Percentiles rank a stretch among this genome's conserved stretches.
phyloP scores from a whole-genome alignment of 2,113 vertebrate species.

The Cololabis saira region DNA sequence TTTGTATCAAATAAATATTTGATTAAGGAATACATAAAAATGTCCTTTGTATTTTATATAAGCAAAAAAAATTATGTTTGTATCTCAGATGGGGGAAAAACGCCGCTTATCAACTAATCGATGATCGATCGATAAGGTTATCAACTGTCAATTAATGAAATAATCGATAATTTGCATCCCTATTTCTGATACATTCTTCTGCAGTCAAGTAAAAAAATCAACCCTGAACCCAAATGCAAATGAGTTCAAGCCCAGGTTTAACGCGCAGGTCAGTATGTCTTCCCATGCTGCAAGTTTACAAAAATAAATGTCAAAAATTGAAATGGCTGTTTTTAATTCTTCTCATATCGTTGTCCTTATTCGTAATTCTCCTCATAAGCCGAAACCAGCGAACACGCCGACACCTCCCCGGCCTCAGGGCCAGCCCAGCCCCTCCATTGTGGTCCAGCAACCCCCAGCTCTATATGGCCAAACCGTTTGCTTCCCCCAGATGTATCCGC shows the following conservation, averaged over 20 bases:
- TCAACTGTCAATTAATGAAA: no score
- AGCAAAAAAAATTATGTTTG: no score
- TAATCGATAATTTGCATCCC: no score
- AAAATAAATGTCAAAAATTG: not conserved
- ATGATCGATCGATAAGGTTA: no score
- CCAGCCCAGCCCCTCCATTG: slow-evolving; percentile 96
- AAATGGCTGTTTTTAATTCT: not conserved
- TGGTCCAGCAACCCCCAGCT: slow-evolving; percentile 93
- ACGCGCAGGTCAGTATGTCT: slow-evolving; percentile 86
- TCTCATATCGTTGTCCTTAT: not conserved
- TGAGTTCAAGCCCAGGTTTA: slow-evolving; percentile 97
- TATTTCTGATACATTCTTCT: slow-evolving; percentile 49
- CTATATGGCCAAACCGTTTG: slow-evolving; percentile 95
- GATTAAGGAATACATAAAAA: no score
- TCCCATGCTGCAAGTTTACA: not conserved
- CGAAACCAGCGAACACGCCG: slow-evolving; percentile 96
- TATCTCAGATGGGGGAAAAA: no score
- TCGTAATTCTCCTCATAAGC: slow-evolving; percentile 72
- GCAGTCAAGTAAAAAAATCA: slow-evolving; percentile 97
- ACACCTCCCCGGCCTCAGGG: slow-evolving; percentile 96
- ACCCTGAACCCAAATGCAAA: slow-evolving; percentile 98
- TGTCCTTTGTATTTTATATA: no score
- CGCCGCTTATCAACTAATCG: no score
- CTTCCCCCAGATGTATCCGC: slow-evolving; percentile 98
- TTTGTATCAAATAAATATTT: no score